Evolutionary conservation across 2,797 vertebrate species (phyloP), one percentile per base, ranked within the genome.

Genomic region (Brachyalestes nurse): DNA sequence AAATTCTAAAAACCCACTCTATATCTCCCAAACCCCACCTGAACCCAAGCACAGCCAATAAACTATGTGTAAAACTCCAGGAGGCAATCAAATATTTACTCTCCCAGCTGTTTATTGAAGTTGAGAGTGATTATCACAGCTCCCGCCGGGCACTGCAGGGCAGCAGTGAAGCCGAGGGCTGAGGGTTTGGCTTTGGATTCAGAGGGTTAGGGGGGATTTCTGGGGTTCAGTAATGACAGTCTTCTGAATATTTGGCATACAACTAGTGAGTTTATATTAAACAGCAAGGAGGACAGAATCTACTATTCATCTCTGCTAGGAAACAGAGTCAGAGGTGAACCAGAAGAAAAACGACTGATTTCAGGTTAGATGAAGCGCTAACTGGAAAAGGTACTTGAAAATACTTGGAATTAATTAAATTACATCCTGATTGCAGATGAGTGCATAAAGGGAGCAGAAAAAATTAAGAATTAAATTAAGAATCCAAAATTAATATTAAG

Each of bases 11-110:
- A 49, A 34, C 34, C 17, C 42, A 25, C 28, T 55, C 28, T 12
- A 42, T 34, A 34, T 12, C 72, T 42, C 21, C 28, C 81, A 51
- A 77, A 71, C 28, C 38, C 71, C 72, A 64, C 42, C 7, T 25
- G 19, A 58, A 25, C 58, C 61, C 74, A 75, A 83, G 78, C 64
- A 81, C 23, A 47, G 76, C 69, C 85, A 66, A 69, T 84, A 84
- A 64, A 74, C 23, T 62, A 4, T 72, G 16, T 45, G 86, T 85
- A 86, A 86, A 82, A 85, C 80, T 83, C 53, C 67, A 64, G 47
- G 57, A 79, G 75, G 69, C 78, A 86, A 84, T 81, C 53, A 78
- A 86, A 84, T 82, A 84, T 87, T 85, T 81, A 87, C 80, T 70
- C 49, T 84, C 76, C 61, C 77, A 75, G 78, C 80, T 79, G 77